phyloP scores from a whole-genome alignment of 2,113 vertebrate species.

The Reinhardtius hippoglossoides region DNA sequence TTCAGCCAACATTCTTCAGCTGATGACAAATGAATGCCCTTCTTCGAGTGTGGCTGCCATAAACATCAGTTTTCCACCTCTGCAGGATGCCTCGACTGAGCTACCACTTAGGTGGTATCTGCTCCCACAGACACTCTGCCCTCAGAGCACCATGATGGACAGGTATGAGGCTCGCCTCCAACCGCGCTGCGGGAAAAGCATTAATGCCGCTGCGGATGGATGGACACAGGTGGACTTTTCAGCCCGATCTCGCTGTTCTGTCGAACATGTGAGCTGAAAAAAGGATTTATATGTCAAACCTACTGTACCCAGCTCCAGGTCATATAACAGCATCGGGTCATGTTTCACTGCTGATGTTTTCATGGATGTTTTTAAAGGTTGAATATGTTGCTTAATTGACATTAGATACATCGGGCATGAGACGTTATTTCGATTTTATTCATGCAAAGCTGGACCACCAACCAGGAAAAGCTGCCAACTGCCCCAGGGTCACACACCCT shows the following conservation, averaged over 20 bases:
- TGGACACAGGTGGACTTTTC: conserved; percentile 32
- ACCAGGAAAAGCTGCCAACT: conserved; percentile 3
- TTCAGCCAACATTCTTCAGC: conserved; percentile 47
- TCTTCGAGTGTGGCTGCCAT: conserved; percentile 56
- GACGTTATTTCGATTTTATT: no score
- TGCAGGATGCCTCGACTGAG: conserved; percentile 50
- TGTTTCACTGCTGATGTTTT: no score
- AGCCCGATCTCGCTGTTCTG: conserved; percentile 13
- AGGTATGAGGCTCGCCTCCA: conserved; percentile 43
- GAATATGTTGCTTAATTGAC: no score
- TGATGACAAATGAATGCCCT: conserved; percentile 67
- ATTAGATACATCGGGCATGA: no score
- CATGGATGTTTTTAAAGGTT: no score
- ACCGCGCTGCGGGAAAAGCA: conserved; percentile 36
- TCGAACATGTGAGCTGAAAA: conserved; percentile 16
- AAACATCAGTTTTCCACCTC: conserved; percentile 67
- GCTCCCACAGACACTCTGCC: conserved; percentile 43
- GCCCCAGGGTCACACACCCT: neutral
- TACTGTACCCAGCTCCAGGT: conserved; percentile 1
- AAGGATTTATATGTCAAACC: neutral
- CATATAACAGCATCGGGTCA: neutral
- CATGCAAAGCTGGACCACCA: conserved; percentile 6
- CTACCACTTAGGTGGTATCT: conserved; percentile 61
- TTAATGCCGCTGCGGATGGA: conserved; percentile 40
- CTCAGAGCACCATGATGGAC: conserved; percentile 42